Percentiles rank a stretch among this genome's conserved stretches.
Conservation (phyloP, 2,113 vertebrate genomes). For the Actenoides lindsayi region DNA sequence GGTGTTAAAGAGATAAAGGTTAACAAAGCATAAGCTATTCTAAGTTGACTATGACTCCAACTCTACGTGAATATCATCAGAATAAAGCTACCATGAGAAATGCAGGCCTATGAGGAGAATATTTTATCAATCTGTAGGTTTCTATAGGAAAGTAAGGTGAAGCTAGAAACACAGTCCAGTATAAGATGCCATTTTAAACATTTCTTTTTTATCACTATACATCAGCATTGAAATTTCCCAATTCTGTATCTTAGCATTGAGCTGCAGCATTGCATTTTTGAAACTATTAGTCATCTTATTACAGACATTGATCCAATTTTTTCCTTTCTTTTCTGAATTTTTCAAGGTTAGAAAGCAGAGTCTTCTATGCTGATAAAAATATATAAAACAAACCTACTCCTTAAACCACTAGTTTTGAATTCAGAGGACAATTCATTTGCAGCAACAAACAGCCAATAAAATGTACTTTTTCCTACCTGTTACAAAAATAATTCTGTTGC, state of each 20-base stretch:
- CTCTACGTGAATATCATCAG: not conserved
- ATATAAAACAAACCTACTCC: not conserved
- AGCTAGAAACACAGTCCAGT: not conserved
- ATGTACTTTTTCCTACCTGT: fast-evolving
- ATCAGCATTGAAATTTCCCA: not conserved
- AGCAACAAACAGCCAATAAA: not conserved
- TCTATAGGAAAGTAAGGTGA: not conserved
- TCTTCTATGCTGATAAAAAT: not conserved
- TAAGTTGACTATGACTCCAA: not conserved
- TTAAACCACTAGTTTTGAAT: not conserved
- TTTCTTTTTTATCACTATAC: not conserved
- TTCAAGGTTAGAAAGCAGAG: not conserved
- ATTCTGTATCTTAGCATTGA: not conserved
- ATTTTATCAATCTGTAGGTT: not conserved
- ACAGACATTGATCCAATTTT: not conserved
- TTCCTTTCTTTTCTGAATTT: not conserved
- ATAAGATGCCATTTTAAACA: not conserved
- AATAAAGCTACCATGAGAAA: not conserved
- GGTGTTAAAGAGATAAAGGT: not conserved
- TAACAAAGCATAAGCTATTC: not conserved
- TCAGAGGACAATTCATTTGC: not conserved
- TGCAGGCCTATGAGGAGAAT: not conserved
- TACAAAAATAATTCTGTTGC: not conserved
- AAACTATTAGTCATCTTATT: not conserved
- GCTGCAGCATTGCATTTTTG: not conserved